These are phyloP conservation scores for Rhynchonycteris naso DNA, from an alignment of 2,797 vertebrate genomes.

Conservation along the genomic window DNA sequence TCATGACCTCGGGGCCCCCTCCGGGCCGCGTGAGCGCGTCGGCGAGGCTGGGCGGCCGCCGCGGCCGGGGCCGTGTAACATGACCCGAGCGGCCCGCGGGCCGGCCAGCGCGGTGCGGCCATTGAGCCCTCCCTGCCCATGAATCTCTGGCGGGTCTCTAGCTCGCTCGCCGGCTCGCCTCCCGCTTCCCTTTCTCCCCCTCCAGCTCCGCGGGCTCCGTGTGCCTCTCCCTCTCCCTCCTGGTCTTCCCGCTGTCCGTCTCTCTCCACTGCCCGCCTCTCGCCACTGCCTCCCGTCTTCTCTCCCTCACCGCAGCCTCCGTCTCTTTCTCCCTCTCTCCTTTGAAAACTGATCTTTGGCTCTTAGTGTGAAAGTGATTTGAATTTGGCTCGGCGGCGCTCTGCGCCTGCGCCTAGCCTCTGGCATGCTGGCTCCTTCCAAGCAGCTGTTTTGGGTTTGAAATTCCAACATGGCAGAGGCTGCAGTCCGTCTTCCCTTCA, in stretches of 20 bases:
- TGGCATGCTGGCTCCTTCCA: slow-evolving; percentile 92
- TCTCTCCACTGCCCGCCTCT: slow-evolving; percentile 69
- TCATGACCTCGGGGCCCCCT: slow-evolving; percentile 81
- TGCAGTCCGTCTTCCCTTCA: slow-evolving; percentile 95
- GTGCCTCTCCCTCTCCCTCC: slow-evolving; percentile 45
- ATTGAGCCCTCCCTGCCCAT: slow-evolving; percentile 78
- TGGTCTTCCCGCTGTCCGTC: slow-evolving; percentile 60
- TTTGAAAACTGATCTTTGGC: slow-evolving; percentile 89
- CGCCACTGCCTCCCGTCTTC: slow-evolving; percentile 68
- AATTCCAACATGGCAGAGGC: slow-evolving; percentile 99
- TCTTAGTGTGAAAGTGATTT: slow-evolving; percentile 90
- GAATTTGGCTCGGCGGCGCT: slow-evolving; percentile 94
- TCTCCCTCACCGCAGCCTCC: slow-evolving; percentile 69
- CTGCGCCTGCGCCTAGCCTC: slow-evolving; percentile 94
- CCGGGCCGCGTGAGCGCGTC: slow-evolving; percentile 73
- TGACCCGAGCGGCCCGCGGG: slow-evolving; percentile 78
- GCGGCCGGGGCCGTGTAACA: slow-evolving; percentile 81
- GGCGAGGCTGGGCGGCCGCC: slow-evolving; percentile 71
- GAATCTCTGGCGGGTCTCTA: slow-evolving; percentile 73
- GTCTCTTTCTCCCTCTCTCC: slow-evolving; percentile 80
- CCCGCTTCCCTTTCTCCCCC: slow-evolving; percentile 49
- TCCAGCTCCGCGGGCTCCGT: slow-evolving; percentile 55
- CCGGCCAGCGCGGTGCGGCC: slow-evolving; percentile 79
- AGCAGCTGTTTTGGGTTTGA: slow-evolving; percentile 99
- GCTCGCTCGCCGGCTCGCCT: slow-evolving; percentile 46